Evolutionary conservation across 2,888 invertebrate genomes (phyloP).

Genomic region (Panzeria rudis): DNA sequence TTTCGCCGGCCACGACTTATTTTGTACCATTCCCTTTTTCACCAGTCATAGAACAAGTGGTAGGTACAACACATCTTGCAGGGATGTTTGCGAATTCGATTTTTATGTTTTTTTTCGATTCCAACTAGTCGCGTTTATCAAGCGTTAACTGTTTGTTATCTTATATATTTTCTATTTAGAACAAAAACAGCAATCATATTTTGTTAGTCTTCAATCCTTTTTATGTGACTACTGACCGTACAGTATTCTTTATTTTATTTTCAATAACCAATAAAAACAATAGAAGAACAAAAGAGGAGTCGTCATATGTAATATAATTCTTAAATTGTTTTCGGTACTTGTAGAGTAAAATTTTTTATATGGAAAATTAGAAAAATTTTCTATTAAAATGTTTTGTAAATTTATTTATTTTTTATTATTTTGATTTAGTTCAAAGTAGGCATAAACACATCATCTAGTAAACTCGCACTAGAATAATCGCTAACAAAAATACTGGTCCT

Average conservation of each 20-base stretch:
- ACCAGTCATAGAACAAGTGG: too few relatives aligned
- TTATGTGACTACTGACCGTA: background rate
- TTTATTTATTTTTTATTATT: background rate
- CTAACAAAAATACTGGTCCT: constrained; percentile 24
- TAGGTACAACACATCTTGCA: too few relatives aligned
- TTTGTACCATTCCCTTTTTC: too few relatives aligned
- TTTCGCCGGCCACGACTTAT: too few relatives aligned
- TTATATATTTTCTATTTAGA: too few relatives aligned
- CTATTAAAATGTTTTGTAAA: background rate
- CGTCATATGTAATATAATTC: constrained; percentile 8
- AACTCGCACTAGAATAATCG: constrained; percentile 1
- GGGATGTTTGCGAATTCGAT: too few relatives aligned
- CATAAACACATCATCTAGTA: constrained; percentile 57
- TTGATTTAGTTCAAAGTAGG: constrained; percentile 25
- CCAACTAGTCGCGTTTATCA: too few relatives aligned
- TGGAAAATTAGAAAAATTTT: constrained; percentile 11
- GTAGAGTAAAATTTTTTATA: background rate
- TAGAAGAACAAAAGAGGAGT: background rate
- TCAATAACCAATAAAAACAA: background rate
- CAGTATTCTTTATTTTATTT: constrained; percentile 13
- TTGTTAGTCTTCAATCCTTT: background rate
- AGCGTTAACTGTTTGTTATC: too few relatives aligned
- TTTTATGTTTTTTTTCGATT: too few relatives aligned
- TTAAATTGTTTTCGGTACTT: constrained; percentile 15
- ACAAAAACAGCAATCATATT: too few relatives aligned